Evolutionary conservation across 2,888 invertebrate species (phyloP).

Genomic region (Tetheella fluctuosa): DNA sequence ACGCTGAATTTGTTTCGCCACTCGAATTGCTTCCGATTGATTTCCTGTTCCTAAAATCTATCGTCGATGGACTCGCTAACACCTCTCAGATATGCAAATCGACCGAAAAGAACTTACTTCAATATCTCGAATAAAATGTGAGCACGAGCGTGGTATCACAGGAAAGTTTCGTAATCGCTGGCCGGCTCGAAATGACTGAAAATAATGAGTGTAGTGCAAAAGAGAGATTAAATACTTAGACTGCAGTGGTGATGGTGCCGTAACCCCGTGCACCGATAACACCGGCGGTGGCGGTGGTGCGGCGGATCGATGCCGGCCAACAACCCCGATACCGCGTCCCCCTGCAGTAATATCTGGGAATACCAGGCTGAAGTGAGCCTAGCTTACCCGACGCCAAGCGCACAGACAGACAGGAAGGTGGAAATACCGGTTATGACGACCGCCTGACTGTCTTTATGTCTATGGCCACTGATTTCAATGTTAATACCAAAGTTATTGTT

Average conservation of each 20-base stretch:
- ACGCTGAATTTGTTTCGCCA: conserved; percentile 80
- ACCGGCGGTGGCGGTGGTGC: conserved; percentile 56
- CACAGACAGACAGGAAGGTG: conserved; percentile 45
- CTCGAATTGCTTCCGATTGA: conserved; percentile 81
- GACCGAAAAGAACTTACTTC: conserved; percentile 14
- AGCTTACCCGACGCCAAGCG: conserved; percentile 53
- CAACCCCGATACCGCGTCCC: conserved; percentile 73
- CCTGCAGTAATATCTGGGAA: conserved; percentile 78
- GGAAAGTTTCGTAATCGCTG: not conserved
- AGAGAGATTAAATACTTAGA: conserved; percentile 37
- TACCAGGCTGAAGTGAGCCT: conserved; percentile 65
- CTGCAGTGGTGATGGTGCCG: conserved; percentile 65
- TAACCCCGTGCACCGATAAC: conserved; percentile 75
- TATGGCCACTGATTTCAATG: not conserved
- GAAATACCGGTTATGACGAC: conserved; percentile 73
- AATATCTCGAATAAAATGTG: conserved; percentile 1
- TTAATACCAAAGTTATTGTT: not conserved
- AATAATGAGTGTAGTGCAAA: conserved; percentile 29
- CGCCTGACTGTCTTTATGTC: conserved; percentile 53
- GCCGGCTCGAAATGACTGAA: conserved; percentile 22
- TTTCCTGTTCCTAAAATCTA: conserved; percentile 67
- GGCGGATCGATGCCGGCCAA: conserved; percentile 79
- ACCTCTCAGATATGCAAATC: conserved; percentile 35
- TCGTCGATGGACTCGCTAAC: conserved; percentile 42
- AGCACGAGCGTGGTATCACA: conserved; percentile 23